Evolutionary conservation across 2,113 vertebrate genomes (phyloP).

Genomic region (Lota lota): DNA sequence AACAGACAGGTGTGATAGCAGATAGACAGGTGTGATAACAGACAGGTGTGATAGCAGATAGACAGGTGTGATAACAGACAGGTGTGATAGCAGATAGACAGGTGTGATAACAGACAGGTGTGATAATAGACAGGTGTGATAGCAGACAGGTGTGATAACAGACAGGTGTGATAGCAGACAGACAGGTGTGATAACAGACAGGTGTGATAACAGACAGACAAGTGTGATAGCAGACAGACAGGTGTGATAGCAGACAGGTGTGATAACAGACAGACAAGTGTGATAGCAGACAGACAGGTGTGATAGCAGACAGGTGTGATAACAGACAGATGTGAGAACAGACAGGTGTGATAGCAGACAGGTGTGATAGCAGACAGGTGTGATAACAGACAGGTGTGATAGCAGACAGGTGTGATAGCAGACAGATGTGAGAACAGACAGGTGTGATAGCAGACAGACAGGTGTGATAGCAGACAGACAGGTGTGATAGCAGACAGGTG

Average conservation of each 20-base stretch:
- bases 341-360: no score
- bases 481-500: background rate
- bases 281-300: no score
- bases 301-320: no score
- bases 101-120: background rate
- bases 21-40: background rate
- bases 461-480: background rate
- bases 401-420: no score
- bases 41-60: background rate
- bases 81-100: background rate
- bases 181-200: background rate
- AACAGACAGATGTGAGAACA: no score
- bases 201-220: background rate
- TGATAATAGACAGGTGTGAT: background rate
- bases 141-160: background rate
- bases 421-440: background rate
- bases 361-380: no score
- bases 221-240: background rate
- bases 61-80: background rate
- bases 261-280: no score
- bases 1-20: background rate
- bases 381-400: no score
- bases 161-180: background rate
- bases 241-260: background rate
- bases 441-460: background rate